Conservation (phyloP, 2,113 vertebrate genomes). For the Scatophagus argus region DNA sequence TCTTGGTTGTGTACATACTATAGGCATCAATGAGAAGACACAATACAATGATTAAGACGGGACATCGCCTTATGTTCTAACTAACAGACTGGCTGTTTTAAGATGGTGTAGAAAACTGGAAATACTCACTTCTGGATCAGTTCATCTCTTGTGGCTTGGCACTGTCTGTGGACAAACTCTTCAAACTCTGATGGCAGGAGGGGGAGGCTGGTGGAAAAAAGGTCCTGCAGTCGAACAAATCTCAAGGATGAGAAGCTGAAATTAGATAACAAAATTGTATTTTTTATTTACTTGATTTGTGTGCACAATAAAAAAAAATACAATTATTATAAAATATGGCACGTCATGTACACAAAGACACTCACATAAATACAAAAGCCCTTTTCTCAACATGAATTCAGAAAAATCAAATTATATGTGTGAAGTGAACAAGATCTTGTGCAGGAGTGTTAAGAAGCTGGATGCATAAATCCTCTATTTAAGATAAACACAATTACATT, state of each 20-base stretch:
- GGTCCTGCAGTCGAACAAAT: conserved; percentile 86
- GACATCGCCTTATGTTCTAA: neutral
- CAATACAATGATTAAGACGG: conserved; percentile 12
- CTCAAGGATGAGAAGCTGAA: conserved; percentile 87
- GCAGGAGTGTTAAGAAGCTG: neutral
- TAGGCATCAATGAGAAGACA: conserved; percentile 5
- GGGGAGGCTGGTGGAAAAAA: conserved; percentile 81
- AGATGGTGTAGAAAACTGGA: neutral
- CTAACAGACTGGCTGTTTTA: conserved; percentile 32
- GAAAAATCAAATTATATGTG: neutral
- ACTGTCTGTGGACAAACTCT: conserved; percentile 84
- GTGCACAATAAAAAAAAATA: too few relatives aligned
- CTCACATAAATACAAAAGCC: too few relatives aligned
- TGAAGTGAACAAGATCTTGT: neutral
- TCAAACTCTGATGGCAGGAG: conserved; percentile 85
- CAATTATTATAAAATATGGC: too few relatives aligned
- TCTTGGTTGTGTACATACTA: conserved; percentile 14
- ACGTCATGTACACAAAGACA: too few relatives aligned
- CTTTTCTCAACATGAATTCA: neutral
- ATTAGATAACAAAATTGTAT: conserved; percentile 1
- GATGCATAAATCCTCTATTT: neutral
- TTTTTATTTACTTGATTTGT: neutral
- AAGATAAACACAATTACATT: neutral
- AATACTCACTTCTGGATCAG: conserved; percentile 85
- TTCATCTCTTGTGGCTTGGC: conserved; percentile 79